Percentiles rank a stretch among this genome's conserved stretches.
These are phyloP conservation scores for Callimorpha dominula DNA, from an alignment of 2,888 invertebrate species.

Conservation along the genomic window DNA sequence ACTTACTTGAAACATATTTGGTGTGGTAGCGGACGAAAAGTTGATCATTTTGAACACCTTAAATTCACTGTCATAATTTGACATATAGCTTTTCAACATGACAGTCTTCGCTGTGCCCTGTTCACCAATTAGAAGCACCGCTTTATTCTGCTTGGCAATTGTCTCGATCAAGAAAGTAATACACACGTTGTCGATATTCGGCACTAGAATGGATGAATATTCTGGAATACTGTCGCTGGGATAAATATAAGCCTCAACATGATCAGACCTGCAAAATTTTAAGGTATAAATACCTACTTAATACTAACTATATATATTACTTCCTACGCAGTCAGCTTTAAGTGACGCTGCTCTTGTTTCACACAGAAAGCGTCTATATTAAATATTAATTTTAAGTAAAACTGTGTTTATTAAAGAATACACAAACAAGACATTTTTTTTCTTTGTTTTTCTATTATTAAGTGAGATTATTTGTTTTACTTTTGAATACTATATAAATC, in stretches of 20 bases:
- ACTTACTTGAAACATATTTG: conserved; percentile 94
- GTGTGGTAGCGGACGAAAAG: conserved; percentile 96
- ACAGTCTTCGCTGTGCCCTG: conserved; percentile 97
- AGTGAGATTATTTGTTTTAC: no score
- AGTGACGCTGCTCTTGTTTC: no score
- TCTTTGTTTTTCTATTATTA: no score
- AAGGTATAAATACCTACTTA: neutral
- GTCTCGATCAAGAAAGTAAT: conserved; percentile 93
- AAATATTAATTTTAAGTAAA: no score
- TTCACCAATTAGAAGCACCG: conserved; percentile 95
- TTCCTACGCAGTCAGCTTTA: no score
- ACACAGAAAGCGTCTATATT: no score
- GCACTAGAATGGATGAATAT: conserved; percentile 93
- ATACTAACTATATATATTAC: no score
- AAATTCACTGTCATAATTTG: conserved; percentile 91
- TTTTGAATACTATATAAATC: no score
- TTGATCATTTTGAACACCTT: conserved; percentile 94
- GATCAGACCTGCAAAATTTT: conserved; percentile 76
- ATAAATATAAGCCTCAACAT: conserved; percentile 91
- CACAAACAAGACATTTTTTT: no score
- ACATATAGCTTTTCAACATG: conserved; percentile 94
- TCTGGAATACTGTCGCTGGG: conserved; percentile 91
- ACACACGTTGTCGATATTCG: conserved; percentile 95
- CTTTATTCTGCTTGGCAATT: conserved; percentile 93
- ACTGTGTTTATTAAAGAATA: no score